phyloP scores from a whole-genome alignment of 2,113 vertebrate genomes.

The Scophthalmus maximus region DNA sequence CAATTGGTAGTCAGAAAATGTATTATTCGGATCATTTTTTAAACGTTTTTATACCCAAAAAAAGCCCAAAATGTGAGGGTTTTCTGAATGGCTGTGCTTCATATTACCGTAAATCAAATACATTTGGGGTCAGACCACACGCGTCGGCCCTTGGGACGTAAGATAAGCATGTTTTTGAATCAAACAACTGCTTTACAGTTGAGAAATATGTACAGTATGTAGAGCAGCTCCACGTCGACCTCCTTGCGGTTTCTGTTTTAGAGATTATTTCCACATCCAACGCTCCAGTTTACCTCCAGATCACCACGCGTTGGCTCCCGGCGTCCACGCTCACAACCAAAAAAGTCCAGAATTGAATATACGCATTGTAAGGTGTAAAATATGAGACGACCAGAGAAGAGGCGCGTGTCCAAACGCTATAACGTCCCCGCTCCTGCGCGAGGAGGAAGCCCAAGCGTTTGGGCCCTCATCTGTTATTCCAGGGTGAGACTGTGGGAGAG shows the following conservation, averaged over 20 bases:
- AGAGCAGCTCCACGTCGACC: not conserved
- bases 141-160: not conserved
- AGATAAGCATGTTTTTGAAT: too few species aligned
- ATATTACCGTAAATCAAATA: too few species aligned
- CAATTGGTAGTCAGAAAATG: too few species aligned
- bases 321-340: not conserved
- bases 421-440: constrained; percentile 24
- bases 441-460: constrained; percentile 45
- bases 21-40: too few species aligned
- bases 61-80: too few species aligned
- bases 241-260: constrained; percentile 9
- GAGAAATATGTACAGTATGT: not conserved
- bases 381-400: constrained; percentile 10
- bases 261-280: constrained; percentile 16
- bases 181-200: not conserved
- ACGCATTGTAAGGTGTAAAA: constrained; percentile 43
- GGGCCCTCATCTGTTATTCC: constrained; percentile 73
- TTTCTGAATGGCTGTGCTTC: too few species aligned
- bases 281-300: not conserved
- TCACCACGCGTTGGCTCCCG: not conserved
- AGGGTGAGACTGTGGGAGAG: constrained; percentile 60
- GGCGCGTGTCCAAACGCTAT: constrained; percentile 41
- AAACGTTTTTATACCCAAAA: too few species aligned
- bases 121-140: not conserved
- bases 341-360: constrained; percentile 13